These are phyloP conservation scores for Mastomys natalensis DNA, from an alignment of 2,113 vertebrate genomes.

Conservation along the genomic window DNA sequence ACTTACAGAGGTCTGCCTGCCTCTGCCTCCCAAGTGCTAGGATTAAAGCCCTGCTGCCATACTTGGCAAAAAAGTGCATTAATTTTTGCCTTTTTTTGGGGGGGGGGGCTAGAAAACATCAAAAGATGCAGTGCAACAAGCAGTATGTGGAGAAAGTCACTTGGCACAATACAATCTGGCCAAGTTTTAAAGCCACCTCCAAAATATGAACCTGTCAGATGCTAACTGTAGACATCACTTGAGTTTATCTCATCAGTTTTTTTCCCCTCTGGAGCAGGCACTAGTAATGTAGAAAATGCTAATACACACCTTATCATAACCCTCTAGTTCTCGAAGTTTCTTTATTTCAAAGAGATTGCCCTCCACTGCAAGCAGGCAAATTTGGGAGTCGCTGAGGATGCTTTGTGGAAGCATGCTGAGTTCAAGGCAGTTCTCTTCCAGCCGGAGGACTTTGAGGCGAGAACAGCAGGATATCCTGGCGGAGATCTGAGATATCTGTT, in stretches of 20 bases:
- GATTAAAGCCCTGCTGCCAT: not conserved
- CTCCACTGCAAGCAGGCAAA: slow-evolving; percentile 97
- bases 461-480: slow-evolving; percentile 92
- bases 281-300: not conserved
- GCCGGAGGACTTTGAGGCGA: slow-evolving; percentile 96
- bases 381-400: slow-evolving; percentile 94
- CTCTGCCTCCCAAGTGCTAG: not conserved
- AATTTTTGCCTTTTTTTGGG: not conserved
- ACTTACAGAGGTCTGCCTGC: not conserved
- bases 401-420: slow-evolving; percentile 93
- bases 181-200: slow-evolving; percentile 25
- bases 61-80: slow-evolving; percentile 25
- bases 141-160: not conserved
- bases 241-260: slow-evolving; percentile 28
- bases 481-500: slow-evolving; percentile 94
- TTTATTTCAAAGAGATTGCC: slow-evolving; percentile 99
- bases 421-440: slow-evolving; percentile 99
- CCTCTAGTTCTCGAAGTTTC: slow-evolving; percentile 94
- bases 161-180: not conserved
- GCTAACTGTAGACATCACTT: not conserved
- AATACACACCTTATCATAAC: slow-evolving; percentile 94
- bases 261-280: not conserved
- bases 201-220: slow-evolving; percentile 18
- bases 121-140: slow-evolving; percentile 55
- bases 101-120: not conserved